Evolutionary conservation across 1,140 invertebrate species (phyloP), one percentile per base, ranked within the genome.

Genomic region (Polypedilum vanderplanki): DNA sequence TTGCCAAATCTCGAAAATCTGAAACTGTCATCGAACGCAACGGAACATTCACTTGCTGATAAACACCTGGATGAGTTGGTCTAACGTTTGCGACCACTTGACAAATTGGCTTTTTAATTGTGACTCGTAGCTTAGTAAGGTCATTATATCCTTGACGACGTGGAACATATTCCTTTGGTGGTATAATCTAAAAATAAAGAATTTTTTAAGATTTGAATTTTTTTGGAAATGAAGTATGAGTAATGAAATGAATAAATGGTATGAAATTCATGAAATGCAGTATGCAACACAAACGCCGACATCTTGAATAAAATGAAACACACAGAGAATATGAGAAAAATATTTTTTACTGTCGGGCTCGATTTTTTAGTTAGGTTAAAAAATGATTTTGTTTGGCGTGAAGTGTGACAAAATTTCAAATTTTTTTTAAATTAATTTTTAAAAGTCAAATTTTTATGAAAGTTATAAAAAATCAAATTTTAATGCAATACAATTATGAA

Each of bases 41-140:
- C 81, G 98, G 95, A 73, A 97, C 94, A 83, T 99, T 99, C 74
- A 95, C 93, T 85, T 98, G 95, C 80, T 97, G 94, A 84, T 97
- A 99, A 40, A 97, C 85, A 8, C 65, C 65, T 22, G 15, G 15
- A 9, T 9, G 15, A 20, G 9, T 20, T 10, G 97, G 97, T 82
- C 97, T 94, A 79, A 96, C 94, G 9, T 96, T 97, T 41, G 86
- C 87, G 0, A 87, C 85, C 22, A 87, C 90, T 80, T 98, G 95
- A 79, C 91, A 93, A 77, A 99, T 98, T 0, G 97, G 97, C 5
- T 94, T 91, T 1, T 95, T 94, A 75, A 98, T 98, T 0, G 87
- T 89, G 0, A 95, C 84, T 79, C 94, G 86, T 17, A 94, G 84
- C 7, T 94, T 84, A 8, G 94, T 88, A 46, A 95, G 80, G 78